These are phyloP conservation scores for Scaptomyza flava DNA, from an alignment of 2,888 invertebrate species.

Conservation along the genomic window DNA sequence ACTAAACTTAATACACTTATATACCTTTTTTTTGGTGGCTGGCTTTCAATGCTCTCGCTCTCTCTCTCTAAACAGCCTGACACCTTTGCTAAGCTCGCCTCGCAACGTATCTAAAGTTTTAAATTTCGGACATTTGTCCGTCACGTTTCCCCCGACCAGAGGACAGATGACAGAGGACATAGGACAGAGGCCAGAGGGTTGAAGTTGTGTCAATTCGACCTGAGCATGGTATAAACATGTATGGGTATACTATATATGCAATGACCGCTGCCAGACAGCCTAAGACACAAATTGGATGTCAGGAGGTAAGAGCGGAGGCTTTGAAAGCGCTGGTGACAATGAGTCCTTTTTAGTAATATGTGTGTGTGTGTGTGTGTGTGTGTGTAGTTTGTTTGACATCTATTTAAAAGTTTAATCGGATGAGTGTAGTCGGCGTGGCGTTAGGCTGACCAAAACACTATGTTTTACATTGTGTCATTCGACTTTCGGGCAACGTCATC, in stretches of 20 bases:
- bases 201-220: slow-evolving; percentile 42
- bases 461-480: slow-evolving; percentile 76
- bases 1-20: not conserved
- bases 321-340: slow-evolving; percentile 32
- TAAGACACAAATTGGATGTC: slow-evolving; percentile 59
- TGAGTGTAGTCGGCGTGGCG: slow-evolving; percentile 78
- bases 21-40: not conserved
- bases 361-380: slow-evolving; percentile 65
- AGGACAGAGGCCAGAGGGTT: slow-evolving; percentile 46
- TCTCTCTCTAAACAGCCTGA: slow-evolving; percentile 4
- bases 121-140: slow-evolving; percentile 78
- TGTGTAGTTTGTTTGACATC: slow-evolving; percentile 81
- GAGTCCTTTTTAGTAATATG: slow-evolving; percentile 72
- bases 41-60: not conserved
- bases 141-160: slow-evolving; percentile 59
- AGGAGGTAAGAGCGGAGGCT: not conserved
- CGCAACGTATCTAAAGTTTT: slow-evolving; percentile 69
- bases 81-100: slow-evolving; percentile 28
- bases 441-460: slow-evolving; percentile 77
- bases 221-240: slow-evolving; percentile 34
- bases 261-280: slow-evolving; percentile 39
- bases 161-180: slow-evolving; percentile 25
- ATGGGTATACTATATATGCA: slow-evolving; percentile 4
- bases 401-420: slow-evolving; percentile 81
- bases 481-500: slow-evolving; percentile 63